Base-by-base conservation (phyloP, 2,797 vertebrate genomes). In the Halcyon badia region DNA sequence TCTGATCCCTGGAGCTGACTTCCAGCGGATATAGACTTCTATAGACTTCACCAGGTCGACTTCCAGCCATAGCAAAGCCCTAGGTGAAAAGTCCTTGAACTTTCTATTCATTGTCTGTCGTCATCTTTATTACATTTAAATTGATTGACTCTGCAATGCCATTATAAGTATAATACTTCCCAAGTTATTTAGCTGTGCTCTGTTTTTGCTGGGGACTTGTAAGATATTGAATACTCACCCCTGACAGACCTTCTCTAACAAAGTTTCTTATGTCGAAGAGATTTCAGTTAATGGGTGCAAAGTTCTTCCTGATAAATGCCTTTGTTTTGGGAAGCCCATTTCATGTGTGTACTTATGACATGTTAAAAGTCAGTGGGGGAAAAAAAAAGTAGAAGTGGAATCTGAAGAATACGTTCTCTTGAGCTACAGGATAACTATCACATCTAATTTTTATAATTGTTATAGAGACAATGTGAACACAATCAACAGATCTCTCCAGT, bases 71-170 rank as follows among this genome's bases (percentile, higher is more conserved):
- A 89, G 82, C 73, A 93, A 66, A 96, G 85, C 87, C 90, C 66
- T 66, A 66, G 96, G 96, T 96, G 94, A 95, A 94, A 95, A 95
- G 94, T 93, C 96, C 93, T 94, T 95, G 93, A 96, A 96, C 94
- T 93, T 96, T 95, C 95, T 95, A 37, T 96, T 96, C 88, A 89
- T 93, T 90, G 95, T 94, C 97, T 90, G 73, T 83, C 90, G 6
- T 92, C 2, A 0, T 73, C 96, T 97, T 95, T 96, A 95, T 96
- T 96, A 73, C 56, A 2, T 94, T 96, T 96, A 92, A 96, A 96
- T 97, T 92, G 90, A 96, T 89, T 88, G 94, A 84, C 93, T 97
- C 91, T 54, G 77, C 68, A 54, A 88, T 90, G 90, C 90, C 90
- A 89, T 94, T 94, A 83, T 30, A 86, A 90, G 91, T 72, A 5